Evolutionary conservation across 2,113 vertebrate species (phyloP).

Genomic region (Semicossyphus pulcher): DNA sequence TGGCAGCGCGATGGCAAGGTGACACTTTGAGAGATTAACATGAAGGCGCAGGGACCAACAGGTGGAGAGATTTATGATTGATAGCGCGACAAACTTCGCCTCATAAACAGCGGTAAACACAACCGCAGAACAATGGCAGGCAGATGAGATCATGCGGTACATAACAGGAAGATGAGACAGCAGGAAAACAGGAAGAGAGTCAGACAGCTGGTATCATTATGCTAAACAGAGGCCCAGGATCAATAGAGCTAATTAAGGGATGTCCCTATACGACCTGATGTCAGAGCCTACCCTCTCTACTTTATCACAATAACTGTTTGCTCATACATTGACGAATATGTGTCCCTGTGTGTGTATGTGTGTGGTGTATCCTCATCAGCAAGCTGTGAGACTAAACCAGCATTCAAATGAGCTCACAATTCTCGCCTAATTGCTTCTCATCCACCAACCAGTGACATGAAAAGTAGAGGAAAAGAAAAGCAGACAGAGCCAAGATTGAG

Average conservation of each 20-base stretch:
- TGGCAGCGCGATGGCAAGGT: slow-evolving; percentile 46
- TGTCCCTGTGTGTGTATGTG: neutral
- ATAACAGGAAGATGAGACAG: slow-evolving; percentile 21
- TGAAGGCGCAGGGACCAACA: slow-evolving; percentile 8
- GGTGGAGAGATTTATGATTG: slow-evolving; percentile 11
- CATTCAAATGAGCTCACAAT: slow-evolving; percentile 47
- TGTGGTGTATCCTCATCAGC: slow-evolving; percentile 10
- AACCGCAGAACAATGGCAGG: slow-evolving; percentile 1
- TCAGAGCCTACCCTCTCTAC: slow-evolving; percentile 23
- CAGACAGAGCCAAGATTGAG: slow-evolving; percentile 2
- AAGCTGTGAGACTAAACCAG: neutral
- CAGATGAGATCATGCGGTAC: slow-evolving; percentile 21
- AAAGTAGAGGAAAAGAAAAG: slow-evolving; percentile 20
- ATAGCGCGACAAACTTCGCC: neutral
- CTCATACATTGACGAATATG: slow-evolving; percentile 2
- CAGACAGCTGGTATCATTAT: slow-evolving; percentile 31
- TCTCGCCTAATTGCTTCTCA: slow-evolving; percentile 50
- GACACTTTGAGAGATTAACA: slow-evolving; percentile 56
- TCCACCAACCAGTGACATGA: slow-evolving; percentile 36
- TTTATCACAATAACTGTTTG: slow-evolving; percentile 49
- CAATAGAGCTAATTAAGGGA: slow-evolving; percentile 65
- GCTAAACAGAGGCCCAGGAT: slow-evolving; percentile 38
- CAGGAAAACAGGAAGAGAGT: slow-evolving; percentile 27
- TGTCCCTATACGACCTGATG: slow-evolving; percentile 43
- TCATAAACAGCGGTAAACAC: slow-evolving; percentile 7